Conservation (phyloP, 2,113 vertebrate species). For the Passer domesticus region DNA sequence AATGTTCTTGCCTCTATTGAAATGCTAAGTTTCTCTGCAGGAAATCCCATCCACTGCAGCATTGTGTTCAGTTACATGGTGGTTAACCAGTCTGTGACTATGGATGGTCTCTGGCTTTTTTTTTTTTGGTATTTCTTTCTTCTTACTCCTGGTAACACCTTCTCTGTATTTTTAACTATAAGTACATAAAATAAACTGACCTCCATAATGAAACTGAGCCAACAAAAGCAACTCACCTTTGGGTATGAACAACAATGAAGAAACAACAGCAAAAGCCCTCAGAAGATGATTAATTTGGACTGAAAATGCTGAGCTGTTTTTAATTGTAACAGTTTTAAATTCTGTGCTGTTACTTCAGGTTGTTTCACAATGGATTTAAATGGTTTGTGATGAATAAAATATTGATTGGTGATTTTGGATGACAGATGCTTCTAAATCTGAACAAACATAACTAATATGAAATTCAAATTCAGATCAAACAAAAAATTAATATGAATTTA, state of each 20-base stretch:
- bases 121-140: neutral
- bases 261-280: neutral
- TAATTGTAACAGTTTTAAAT: neutral
- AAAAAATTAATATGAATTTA: constrained; percentile 60
- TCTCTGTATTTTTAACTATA: neutral
- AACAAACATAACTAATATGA: constrained; percentile 47
- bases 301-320: constrained; percentile 1
- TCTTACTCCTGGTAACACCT: neutral
- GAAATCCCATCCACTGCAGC: neutral
- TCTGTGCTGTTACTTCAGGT: neutral
- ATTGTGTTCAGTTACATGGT: neutral
- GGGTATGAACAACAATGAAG: neutral
- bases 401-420: constrained; percentile 5
- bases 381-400: constrained; percentile 31
- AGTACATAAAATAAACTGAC: neutral
- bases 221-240: neutral
- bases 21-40: neutral
- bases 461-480: constrained; percentile 64
- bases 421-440: constrained; percentile 17
- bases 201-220: neutral
- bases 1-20: neutral
- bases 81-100: neutral
- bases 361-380: constrained; percentile 29
- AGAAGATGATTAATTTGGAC: neutral
- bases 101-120: neutral